Percentiles rank a stretch among this genome's conserved stretches.
These are phyloP conservation scores for Trypoxylon attenuatum DNA, from an alignment of 2,888 invertebrate species.

Conservation along the genomic window DNA sequence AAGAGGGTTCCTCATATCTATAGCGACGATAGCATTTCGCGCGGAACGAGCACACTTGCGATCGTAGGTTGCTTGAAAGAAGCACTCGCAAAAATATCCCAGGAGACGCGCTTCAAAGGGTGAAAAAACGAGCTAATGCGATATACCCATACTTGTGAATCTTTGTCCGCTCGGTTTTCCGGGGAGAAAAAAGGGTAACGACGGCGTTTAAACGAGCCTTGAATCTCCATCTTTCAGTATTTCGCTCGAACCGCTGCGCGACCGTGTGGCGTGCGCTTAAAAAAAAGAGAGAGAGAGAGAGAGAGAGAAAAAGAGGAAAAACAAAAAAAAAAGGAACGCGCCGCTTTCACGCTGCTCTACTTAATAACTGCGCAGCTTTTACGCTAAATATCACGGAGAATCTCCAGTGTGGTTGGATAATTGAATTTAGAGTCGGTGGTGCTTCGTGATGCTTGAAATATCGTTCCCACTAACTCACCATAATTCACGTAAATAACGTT, in stretches of 20 bases:
- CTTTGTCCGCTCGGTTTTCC: not conserved
- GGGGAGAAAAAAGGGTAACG: not conserved
- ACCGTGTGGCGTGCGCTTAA: not conserved
- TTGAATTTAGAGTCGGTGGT: too few relatives aligned
- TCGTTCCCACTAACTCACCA: not conserved
- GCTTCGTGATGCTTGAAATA: too few relatives aligned
- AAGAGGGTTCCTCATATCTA: not conserved
- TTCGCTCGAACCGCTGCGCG: not conserved
- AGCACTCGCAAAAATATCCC: too few relatives aligned
- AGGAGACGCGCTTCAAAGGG: not conserved
- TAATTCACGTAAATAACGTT: constrained; percentile 27
- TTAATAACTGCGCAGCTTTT: constrained; percentile 18
- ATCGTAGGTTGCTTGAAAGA: too few relatives aligned
- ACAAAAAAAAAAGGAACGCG: constrained; percentile 14
- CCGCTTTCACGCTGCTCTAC: constrained; percentile 1
- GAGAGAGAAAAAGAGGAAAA: too few relatives aligned
- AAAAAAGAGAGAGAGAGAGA: too few relatives aligned
- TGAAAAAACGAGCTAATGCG: not conserved
- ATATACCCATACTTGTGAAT: not conserved
- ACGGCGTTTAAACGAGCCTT: not conserved
- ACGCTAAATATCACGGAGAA: constrained; percentile 16
- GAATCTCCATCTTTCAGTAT: not conserved
- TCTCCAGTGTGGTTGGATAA: too few relatives aligned
- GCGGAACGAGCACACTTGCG: too few relatives aligned
- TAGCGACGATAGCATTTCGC: too few relatives aligned